phyloP scores from a whole-genome alignment of 2,888 invertebrate genomes.

The Ptilodon capucinus region DNA sequence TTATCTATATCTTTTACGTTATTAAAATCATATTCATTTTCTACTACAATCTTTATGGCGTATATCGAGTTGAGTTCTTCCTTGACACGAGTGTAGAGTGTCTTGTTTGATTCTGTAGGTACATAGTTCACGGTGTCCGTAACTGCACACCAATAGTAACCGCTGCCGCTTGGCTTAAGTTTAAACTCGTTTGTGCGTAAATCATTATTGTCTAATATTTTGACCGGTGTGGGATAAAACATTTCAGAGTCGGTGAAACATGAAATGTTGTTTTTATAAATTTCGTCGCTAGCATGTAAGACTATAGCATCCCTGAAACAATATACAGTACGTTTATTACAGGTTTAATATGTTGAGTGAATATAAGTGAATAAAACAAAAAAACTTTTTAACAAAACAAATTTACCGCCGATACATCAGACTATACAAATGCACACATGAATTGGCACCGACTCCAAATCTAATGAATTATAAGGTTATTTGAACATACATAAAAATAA shows the following conservation, averaged over 20 bases:
- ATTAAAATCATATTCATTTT: constrained; percentile 34
- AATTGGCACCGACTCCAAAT: no score
- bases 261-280: constrained; percentile 46
- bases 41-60: constrained; percentile 51
- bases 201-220: constrained; percentile 36
- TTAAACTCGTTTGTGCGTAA: constrained; percentile 42
- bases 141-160: constrained; percentile 74
- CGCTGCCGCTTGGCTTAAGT: constrained; percentile 53
- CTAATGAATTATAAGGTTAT: no score
- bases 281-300: constrained; percentile 42
- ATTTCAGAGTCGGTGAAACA: constrained; percentile 68
- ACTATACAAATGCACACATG: no score
- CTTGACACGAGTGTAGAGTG: constrained; percentile 55
- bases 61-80: constrained; percentile 50
- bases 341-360: no score
- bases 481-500: no score
- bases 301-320: constrained; percentile 55
- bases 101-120: constrained; percentile 56
- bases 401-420: no score
- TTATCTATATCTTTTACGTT: constrained; percentile 24
- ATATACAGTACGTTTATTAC: no score
- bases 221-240: constrained; percentile 51
- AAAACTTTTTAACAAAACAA: no score
- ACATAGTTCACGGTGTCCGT: constrained; percentile 49
- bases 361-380: no score